A percentile compares a stretch with the other conserved stretches of the same genome.
phyloP scores from a whole-genome alignment of 2,888 invertebrate genomes.

The Euclidia mi region DNA sequence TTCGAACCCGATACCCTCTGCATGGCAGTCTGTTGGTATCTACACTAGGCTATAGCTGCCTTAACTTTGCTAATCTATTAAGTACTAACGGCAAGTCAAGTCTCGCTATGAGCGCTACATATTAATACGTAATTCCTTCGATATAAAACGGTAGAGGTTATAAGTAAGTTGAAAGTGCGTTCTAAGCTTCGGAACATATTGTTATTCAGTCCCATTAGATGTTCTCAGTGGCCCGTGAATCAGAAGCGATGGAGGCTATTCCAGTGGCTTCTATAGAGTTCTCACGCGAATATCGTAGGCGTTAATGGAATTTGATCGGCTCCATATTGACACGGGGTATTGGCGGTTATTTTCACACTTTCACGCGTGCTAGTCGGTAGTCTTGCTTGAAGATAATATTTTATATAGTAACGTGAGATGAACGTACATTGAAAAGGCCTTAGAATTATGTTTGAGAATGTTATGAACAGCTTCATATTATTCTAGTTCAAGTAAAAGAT shows the following conservation, averaged over 20 bases:
- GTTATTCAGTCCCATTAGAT: conserved; percentile 46
- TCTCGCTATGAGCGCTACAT: too few species aligned
- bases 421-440: too few species aligned
- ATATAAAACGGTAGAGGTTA: conserved; percentile 14
- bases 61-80: too few species aligned
- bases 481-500: too few species aligned
- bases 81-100: too few species aligned
- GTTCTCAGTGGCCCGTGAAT: conserved; percentile 42
- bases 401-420: conserved; percentile 23
- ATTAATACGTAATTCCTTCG: conserved; percentile 12
- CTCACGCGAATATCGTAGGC: conserved; percentile 51
- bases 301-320: conserved; percentile 70
- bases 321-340: conserved; percentile 63
- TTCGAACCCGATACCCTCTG: too few species aligned
- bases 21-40: too few species aligned
- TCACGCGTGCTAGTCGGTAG: conserved; percentile 34
- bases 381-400: conserved; percentile 36
- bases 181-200: conserved; percentile 36
- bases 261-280: conserved; percentile 57
- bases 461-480: too few species aligned
- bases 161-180: conserved; percentile 18
- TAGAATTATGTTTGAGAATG: too few species aligned
- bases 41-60: too few species aligned
- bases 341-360: conserved; percentile 62
- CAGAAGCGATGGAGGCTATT: conserved; percentile 47